Conservation (phyloP, 2,113 vertebrate genomes). For the Sinocyclocheilus grahami region DNA sequence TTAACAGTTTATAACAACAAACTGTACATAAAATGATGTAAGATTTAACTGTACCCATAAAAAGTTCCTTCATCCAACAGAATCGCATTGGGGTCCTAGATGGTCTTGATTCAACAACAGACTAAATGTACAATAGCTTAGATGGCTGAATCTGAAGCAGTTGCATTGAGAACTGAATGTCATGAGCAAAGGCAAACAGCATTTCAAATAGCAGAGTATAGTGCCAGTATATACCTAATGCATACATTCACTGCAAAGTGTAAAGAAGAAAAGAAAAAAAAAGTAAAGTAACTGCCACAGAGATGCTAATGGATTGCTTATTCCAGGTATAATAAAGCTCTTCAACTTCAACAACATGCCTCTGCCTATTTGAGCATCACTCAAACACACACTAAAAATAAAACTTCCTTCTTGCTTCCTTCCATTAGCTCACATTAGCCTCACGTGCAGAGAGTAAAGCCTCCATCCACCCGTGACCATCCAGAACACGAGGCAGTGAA, state of each 20-base stretch:
- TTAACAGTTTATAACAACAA: not conserved
- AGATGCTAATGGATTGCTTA: not conserved
- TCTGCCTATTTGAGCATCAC: not conserved
- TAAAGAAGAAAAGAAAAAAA: too few species aligned
- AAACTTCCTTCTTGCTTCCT: conserved; percentile 12
- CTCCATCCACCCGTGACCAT: conserved; percentile 27
- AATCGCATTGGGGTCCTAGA: not conserved
- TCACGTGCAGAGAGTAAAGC: conserved; percentile 44
- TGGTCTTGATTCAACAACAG: not conserved
- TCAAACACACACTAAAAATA: not conserved
- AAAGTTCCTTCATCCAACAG: not conserved
- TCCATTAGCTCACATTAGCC: conserved; percentile 44
- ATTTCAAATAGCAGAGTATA: not conserved
- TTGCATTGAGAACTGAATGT: too few species aligned
- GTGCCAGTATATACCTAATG: not conserved
- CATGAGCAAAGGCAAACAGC: not conserved
- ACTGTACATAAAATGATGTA: not conserved
- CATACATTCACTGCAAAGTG: not conserved
- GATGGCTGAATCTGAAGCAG: not conserved
- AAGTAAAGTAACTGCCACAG: not conserved
- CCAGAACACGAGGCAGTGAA: not conserved
- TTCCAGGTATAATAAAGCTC: not conserved
- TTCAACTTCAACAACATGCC: not conserved
- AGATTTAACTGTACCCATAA: not conserved
- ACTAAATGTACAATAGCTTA: not conserved